Percentiles rank a stretch among this genome's conserved stretches.
phyloP scores from a whole-genome alignment of 1,140 invertebrate species.

The Tyrophagus putrescentiae region DNA sequence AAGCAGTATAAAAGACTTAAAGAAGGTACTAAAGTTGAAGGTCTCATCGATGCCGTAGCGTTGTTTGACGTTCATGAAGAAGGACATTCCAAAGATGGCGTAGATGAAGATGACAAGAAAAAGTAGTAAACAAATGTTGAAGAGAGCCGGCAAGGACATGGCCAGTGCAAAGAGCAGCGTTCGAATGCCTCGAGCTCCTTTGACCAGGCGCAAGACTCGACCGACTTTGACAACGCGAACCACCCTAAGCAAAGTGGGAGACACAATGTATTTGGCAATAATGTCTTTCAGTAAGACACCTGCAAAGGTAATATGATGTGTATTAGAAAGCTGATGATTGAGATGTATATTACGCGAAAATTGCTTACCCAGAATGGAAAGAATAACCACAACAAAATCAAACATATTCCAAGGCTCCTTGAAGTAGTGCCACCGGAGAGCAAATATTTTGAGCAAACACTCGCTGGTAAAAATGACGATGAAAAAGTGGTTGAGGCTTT shows the following conservation, averaged over 20 bases:
- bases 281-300: conserved; percentile 87
- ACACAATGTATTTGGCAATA: conserved; percentile 93
- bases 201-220: conserved; percentile 85
- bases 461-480: conserved; percentile 95
- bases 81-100: conserved; percentile 97
- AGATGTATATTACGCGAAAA: background rate
- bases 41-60: conserved; percentile 77
- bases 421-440: conserved; percentile 92
- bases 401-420: conserved; percentile 98
- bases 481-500: conserved; percentile 88
- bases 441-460: conserved; percentile 93
- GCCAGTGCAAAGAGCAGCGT: conserved; percentile 91
- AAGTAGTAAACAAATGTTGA: conserved; percentile 94
- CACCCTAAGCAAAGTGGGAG: conserved; percentile 86
- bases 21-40: conserved; percentile 98
- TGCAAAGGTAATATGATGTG: conserved; percentile 38
- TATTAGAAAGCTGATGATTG: background rate
- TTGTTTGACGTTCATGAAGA: conserved; percentile 94
- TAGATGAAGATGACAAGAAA: conserved; percentile 99
- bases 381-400: conserved; percentile 95
- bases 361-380: conserved; percentile 89
- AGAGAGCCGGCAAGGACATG: conserved; percentile 91
- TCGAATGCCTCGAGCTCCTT: conserved; percentile 91
- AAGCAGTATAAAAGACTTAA: conserved; percentile 88
- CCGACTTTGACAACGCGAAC: conserved; percentile 95